Conservation (phyloP, 1,140 invertebrate species). For the Sarcophaga bullata region DNA sequence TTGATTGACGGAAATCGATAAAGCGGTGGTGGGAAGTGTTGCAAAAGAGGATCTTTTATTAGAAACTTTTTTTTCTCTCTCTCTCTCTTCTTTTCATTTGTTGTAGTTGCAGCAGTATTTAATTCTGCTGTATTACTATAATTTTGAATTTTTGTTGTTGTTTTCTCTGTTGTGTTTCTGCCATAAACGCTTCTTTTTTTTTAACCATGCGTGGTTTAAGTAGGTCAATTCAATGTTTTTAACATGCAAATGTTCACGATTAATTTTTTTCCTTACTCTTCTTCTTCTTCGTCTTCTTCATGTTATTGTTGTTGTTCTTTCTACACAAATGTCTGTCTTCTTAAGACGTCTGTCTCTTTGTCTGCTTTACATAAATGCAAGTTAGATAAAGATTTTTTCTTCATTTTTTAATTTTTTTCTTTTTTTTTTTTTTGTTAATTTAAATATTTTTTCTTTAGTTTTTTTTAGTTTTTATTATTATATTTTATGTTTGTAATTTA, state of each 20-base stretch:
- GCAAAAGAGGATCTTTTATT: not conserved
- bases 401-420: no score
- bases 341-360: no score
- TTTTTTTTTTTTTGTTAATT: no score
- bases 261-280: not conserved
- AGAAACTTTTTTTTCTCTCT: not conserved
- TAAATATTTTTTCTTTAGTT: not conserved
- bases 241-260: constrained; percentile 8
- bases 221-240: not conserved
- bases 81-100: not conserved
- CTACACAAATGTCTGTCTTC: no score
- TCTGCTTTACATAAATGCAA: no score
- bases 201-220: constrained; percentile 26
- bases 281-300: no score
- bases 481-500: not conserved
- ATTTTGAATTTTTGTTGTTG: no score
- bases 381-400: no score
- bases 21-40: constrained; percentile 23
- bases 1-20: constrained; percentile 26
- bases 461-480: constrained; percentile 1
- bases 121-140: no score
- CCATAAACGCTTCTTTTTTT: not conserved
- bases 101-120: not conserved
- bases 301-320: no score
- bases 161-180: no score